Conservation (phyloP, 2,113 vertebrate species). For the Hemibagrus wyckioides region DNA sequence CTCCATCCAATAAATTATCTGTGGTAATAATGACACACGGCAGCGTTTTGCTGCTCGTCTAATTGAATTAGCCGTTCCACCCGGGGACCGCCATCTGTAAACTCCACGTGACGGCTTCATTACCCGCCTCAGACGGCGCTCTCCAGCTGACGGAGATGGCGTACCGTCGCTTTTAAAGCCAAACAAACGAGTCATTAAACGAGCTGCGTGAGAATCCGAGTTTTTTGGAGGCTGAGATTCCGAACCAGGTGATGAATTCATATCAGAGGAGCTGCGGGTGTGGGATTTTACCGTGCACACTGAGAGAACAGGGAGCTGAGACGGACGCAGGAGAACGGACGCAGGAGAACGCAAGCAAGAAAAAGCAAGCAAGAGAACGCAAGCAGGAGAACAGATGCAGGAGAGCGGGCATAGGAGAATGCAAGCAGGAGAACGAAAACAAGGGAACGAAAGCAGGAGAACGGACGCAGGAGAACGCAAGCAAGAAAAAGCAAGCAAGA, state of each 20-base stretch:
- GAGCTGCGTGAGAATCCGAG: background rate
- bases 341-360: no score
- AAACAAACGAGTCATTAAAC: constrained; percentile 40
- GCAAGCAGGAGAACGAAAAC: no score
- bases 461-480: no score
- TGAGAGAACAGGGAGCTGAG: background rate
- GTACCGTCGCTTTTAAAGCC: background rate
- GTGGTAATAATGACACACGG: constrained; percentile 9
- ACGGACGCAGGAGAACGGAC: background rate
- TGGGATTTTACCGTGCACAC: constrained; percentile 26
- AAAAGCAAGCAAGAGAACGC: no score
- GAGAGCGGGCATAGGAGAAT: no score
- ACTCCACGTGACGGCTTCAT: constrained; percentile 23
- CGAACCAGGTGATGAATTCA: constrained; percentile 26
- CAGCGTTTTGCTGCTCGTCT: constrained; percentile 18
- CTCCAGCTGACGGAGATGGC: background rate
- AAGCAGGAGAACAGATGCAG: no score
- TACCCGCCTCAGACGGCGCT: background rate
- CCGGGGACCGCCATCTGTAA: constrained; percentile 15
- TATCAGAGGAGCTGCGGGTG: background rate
- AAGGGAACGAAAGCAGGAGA: no score
- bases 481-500: no score
- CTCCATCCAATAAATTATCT: background rate
- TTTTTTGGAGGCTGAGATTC: background rate
- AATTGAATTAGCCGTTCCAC: constrained; percentile 20